A percentile compares a stretch with the other conserved stretches of the same genome.
phyloP scores from a whole-genome alignment of 1,140 invertebrate genomes.

The Neodiprion virginianus region DNA sequence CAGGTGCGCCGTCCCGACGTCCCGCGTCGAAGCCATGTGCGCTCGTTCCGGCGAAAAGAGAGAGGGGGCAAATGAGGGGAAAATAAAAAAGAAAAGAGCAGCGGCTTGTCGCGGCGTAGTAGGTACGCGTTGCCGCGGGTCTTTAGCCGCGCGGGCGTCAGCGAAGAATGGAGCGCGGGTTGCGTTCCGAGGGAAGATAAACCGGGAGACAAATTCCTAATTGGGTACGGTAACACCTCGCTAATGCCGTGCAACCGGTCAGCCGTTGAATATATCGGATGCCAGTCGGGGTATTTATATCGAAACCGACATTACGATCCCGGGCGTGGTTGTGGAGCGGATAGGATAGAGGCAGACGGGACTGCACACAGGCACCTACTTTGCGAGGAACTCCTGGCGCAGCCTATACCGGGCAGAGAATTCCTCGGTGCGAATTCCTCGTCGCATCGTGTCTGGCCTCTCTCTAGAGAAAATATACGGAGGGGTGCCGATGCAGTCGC shows the following conservation, averaged over 20 bases:
- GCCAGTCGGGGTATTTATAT: too few species aligned
- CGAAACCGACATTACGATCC: too few species aligned
- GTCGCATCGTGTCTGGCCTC: not conserved
- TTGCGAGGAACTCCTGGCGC: not conserved
- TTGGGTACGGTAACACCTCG: not conserved
- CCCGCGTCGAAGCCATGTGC: too few species aligned
- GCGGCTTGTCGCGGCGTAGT: too few species aligned
- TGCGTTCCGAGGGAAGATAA: not conserved
- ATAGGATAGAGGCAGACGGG: too few species aligned
- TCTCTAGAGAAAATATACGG: too few species aligned
- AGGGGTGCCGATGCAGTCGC: not conserved
- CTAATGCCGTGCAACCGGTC: not conserved
- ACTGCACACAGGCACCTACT: not conserved
- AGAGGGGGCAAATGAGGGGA: too few species aligned
- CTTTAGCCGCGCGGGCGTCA: not conserved
- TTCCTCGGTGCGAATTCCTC: not conserved
- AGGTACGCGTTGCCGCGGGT: too few species aligned
- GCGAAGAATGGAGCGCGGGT: not conserved
- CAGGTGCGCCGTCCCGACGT: not conserved
- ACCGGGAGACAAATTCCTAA: not conserved
- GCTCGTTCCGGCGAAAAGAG: too few species aligned
- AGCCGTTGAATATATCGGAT: too few species aligned
- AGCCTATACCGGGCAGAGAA: not conserved
- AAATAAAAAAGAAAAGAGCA: too few species aligned
- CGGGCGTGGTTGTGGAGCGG: too few species aligned